A percentile compares a stretch with the other conserved stretches of the same genome.
Conservation (phyloP, 2,888 invertebrate species). For the Anorthoa munda region DNA sequence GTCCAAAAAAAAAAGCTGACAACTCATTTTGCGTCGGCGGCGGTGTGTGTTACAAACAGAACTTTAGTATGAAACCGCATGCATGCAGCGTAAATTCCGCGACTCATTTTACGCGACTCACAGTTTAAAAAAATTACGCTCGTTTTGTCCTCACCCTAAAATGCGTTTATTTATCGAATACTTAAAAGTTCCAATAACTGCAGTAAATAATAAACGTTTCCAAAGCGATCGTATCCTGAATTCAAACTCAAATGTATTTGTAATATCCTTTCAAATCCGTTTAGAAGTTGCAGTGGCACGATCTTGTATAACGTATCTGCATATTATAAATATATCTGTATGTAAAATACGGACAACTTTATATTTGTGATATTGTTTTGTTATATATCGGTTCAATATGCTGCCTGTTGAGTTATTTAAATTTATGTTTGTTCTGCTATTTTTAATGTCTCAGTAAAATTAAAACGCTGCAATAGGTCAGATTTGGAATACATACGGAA, state of each 20-base stretch:
- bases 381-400: background rate
- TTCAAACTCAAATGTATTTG: slow-evolving; percentile 24
- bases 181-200: background rate
- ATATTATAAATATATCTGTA: background rate
- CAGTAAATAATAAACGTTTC: slow-evolving; percentile 14
- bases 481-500: background rate
- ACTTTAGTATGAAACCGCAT: too few species aligned
- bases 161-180: background rate
- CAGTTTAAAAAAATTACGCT: too few species aligned
- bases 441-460: background rate
- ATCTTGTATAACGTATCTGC: slow-evolving; percentile 1
- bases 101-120: too few species aligned
- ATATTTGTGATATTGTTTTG: slow-evolving; percentile 3
- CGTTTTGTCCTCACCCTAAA: too few species aligned
- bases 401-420: background rate
- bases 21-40: too few species aligned
- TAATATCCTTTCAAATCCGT: slow-evolving; percentile 21
- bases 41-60: too few species aligned
- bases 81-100: too few species aligned
- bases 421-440: background rate
- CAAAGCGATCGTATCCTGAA: slow-evolving; percentile 11
- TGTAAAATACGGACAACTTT: slow-evolving; percentile 28
- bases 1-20: too few species aligned
- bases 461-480: background rate
- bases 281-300: slow-evolving; percentile 34